Evolutionary conservation across 1,140 invertebrate species (phyloP), one percentile per base, ranked within the genome.

Genomic region (Rhopalosiphum padi): DNA sequence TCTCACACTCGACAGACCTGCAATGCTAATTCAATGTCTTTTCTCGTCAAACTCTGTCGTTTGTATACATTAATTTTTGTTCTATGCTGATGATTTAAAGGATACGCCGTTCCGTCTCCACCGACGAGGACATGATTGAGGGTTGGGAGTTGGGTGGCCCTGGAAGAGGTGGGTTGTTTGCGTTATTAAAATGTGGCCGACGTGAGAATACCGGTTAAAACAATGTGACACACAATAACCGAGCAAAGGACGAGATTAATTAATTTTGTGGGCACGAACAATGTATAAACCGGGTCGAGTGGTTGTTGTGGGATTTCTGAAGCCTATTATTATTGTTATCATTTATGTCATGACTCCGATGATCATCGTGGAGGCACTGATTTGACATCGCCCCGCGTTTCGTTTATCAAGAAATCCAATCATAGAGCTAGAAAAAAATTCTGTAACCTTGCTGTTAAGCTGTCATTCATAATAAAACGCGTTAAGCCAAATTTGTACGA

Each of bases 251-350:
- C 91, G 91, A 92, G 82, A 92, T 92, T 92, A 92, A 92, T 92
- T 92, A 92, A 92, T 92, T 92, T 92, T 92, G 91, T 82, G 77
- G 60, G 46, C 91, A n/a, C 82, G 46, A 92, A 92, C 91, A 92
- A 92, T 92, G 91, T 53, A 83, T 51, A 30, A 92, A 92, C n/a
- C 82, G 91, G 77, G 91, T 92, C 77, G 91, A 92, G 91, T 92
- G 91, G 91, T 92, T 92, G 77, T 85, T 53, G 77, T 53, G 91
- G 91, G 91, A 92, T 92, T 85, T 92, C 77, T 83, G 91, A 85
- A 85, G 91, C 91, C 91, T 85, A 92, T 92, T 92, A 92, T 92
- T 92, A 92, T 85, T 83, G 91, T 92, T 82, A 92, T 92, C 91
- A 85, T 92, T 92, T 92, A 92, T 85, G 91, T 85, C 91, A 92